These are phyloP conservation scores for Copsychus sechellarum DNA, from an alignment of 2,113 vertebrate species.

Conservation along the genomic window DNA sequence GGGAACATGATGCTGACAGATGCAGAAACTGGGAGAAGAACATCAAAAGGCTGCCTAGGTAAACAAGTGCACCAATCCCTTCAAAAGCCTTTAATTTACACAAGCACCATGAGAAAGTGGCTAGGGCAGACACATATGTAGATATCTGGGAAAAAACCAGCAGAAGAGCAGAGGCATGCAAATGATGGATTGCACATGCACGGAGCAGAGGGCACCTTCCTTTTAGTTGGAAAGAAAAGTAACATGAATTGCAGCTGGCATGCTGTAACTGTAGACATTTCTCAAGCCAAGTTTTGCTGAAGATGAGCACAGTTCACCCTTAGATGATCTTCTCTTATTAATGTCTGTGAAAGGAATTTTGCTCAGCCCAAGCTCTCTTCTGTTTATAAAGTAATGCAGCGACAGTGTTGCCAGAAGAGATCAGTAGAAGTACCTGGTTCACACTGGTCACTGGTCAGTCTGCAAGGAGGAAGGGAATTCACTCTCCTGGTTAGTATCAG, in stretches of 20 bases:
- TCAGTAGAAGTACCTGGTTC: not conserved
- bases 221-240: not conserved
- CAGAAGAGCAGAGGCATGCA: not conserved
- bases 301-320: not conserved
- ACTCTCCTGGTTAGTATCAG: not conserved
- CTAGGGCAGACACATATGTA: not conserved
- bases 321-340: not conserved
- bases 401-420: not conserved
- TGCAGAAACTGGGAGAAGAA: not conserved
- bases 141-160: not conserved
- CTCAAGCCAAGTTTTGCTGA: not conserved
- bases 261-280: not conserved
- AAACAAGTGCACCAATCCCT: not conserved
- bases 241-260: not conserved
- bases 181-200: not conserved
- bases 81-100: constrained; percentile 23
- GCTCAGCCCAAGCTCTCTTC: not conserved
- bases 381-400: not conserved
- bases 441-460: not conserved
- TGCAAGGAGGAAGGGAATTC: not conserved
- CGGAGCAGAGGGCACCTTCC: not conserved
- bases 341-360: not conserved
- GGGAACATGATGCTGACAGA: not conserved
- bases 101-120: not conserved
- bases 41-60: constrained; percentile 38